Conservation (phyloP, 2,888 invertebrate genomes). For the Drosophila nigricruria region DNA sequence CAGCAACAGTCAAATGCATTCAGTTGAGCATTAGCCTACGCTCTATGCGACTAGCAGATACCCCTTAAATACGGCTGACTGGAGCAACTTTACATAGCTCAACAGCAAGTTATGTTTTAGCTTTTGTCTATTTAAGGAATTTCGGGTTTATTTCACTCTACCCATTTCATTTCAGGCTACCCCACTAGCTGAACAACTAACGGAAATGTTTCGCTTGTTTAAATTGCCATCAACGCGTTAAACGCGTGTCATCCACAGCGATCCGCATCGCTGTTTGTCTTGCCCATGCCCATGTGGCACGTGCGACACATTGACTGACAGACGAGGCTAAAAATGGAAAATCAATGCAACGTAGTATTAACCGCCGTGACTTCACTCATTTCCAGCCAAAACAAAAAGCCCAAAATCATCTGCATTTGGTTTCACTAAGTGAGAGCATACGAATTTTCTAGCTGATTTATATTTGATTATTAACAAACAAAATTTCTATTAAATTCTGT, state of each 20-base stretch:
- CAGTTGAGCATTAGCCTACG: neutral
- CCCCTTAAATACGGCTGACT: neutral
- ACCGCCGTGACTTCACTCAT: conserved; percentile 53
- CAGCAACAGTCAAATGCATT: conserved; percentile 19
- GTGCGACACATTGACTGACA: conserved; percentile 74
- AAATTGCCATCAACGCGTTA: conserved; percentile 77
- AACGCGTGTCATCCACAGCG: conserved; percentile 71
- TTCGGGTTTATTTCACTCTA: too few species aligned
- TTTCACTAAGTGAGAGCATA: too few species aligned
- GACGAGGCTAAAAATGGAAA: conserved; percentile 65
- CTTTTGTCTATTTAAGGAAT: too few species aligned
- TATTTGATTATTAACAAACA: neutral
- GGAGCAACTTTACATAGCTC: neutral
- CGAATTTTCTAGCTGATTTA: neutral
- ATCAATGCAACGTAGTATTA: conserved; percentile 63
- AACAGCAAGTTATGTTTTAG: neutral
- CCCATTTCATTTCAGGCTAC: neutral
- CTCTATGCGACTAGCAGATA: neutral
- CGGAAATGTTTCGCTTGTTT: conserved; percentile 63
- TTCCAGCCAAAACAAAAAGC: conserved; percentile 36
- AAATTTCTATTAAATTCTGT: too few species aligned
- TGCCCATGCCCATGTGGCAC: conserved; percentile 49
- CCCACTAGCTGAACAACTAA: conserved; percentile 8
- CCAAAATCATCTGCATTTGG: conserved; percentile 7
- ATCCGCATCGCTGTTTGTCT: conserved; percentile 20